phyloP scores from a whole-genome alignment of 2,797 vertebrate genomes.

The Siniperca scherzeri region DNA sequence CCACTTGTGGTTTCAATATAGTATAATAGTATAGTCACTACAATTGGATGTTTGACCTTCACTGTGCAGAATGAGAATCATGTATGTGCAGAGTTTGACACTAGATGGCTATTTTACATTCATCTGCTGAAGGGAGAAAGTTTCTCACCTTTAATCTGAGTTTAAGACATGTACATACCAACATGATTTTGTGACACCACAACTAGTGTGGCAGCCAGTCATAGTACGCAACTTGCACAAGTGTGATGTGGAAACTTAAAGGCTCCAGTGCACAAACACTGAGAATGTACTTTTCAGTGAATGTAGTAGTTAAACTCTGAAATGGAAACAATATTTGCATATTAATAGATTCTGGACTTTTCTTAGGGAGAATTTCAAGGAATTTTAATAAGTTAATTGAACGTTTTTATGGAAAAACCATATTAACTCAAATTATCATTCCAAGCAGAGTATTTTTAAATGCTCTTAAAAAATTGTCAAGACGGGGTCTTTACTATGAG shows the following conservation, averaged over 20 bases:
- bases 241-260: neutral
- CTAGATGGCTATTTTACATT: neutral
- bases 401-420: neutral
- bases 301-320: conserved; percentile 2
- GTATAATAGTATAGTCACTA: neutral
- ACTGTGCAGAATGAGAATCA: neutral
- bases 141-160: neutral
- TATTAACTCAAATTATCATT: neutral
- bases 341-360: neutral
- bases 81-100: neutral
- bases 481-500: conserved; percentile 5
- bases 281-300: neutral
- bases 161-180: neutral
- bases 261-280: neutral
- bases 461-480: neutral
- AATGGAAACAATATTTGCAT: neutral
- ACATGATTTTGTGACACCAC: neutral
- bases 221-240: neutral
- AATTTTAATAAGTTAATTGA: neutral
- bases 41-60: conserved; percentile 14
- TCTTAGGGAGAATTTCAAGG: neutral
- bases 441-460: neutral
- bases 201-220: neutral
- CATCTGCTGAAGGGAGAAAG: neutral
- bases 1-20: conserved; percentile 27